phyloP scores from a whole-genome alignment of 2,888 invertebrate genomes.

The Synanthedon myopaeformis region DNA sequence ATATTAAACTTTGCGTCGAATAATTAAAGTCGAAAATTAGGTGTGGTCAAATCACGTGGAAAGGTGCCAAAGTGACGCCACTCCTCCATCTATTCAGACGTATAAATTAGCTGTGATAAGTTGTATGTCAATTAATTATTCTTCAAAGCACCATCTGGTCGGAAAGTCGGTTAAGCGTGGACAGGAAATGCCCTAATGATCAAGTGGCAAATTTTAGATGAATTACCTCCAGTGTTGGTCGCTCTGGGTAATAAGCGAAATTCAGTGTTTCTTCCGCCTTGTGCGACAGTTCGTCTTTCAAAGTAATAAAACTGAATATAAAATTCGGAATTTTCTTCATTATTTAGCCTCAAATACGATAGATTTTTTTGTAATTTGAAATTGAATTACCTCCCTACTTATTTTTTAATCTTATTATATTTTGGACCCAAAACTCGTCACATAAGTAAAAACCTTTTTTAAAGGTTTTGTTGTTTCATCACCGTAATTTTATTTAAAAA shows the following conservation, averaged over 20 bases:
- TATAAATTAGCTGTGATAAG: constrained; percentile 69
- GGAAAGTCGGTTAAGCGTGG: constrained; percentile 28
- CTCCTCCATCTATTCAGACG: constrained; percentile 58
- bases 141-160: constrained; percentile 68
- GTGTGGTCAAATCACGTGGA: constrained; percentile 27
- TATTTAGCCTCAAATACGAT: too few relatives aligned
- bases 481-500: too few relatives aligned
- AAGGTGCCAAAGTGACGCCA: constrained; percentile 59
- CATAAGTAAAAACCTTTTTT: too few relatives aligned
- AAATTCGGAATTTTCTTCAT: too few relatives aligned
- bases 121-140: constrained; percentile 69
- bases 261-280: background rate
- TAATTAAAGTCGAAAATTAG: constrained; percentile 16
- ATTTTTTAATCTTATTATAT: too few relatives aligned
- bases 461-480: too few relatives aligned
- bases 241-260: background rate
- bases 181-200: constrained; percentile 44
- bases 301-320: too few relatives aligned
- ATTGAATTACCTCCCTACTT: too few relatives aligned
- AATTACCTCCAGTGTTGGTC: constrained; percentile 11
- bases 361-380: too few relatives aligned
- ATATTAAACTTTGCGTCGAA: constrained; percentile 15
- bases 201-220: constrained; percentile 24
- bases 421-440: too few relatives aligned
- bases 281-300: too few relatives aligned